Conservation (phyloP, 1,140 invertebrate genomes). For the Macrotrachela quadricornifera region DNA sequence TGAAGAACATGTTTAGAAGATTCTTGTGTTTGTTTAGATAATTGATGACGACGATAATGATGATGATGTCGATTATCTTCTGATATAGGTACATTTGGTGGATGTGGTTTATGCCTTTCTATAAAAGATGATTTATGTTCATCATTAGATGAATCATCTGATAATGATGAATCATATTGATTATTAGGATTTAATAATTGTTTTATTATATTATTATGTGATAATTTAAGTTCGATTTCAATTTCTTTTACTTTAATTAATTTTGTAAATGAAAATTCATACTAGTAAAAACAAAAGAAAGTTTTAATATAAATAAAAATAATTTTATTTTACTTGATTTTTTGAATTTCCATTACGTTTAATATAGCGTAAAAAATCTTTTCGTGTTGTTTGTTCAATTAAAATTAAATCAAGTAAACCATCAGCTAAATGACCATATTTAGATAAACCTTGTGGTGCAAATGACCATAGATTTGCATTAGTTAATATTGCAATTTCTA, state of each 20-base stretch:
- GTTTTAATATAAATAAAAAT: no score
- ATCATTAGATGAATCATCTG: constrained; percentile 11
- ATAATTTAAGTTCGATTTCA: constrained; percentile 15
- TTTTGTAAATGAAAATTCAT: constrained; percentile 23
- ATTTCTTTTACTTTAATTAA: constrained; percentile 18
- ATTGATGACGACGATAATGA: no score
- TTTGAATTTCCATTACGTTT: constrained; percentile 22
- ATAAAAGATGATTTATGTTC: no score
- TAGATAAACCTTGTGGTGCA: constrained; percentile 20
- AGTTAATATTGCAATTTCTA: neutral
- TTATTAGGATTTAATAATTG: constrained; percentile 9
- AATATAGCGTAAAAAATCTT: constrained; percentile 22
- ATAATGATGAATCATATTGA: constrained; percentile 19
- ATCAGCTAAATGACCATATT: constrained; percentile 22
- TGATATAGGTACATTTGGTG: no score
- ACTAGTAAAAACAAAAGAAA: constrained; percentile 13
- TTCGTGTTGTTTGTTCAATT: constrained; percentile 17
- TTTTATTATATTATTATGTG: neutral
- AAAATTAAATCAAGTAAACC: constrained; percentile 21
- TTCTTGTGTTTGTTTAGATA: no score
- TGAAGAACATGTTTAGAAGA: no score
- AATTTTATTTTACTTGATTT: constrained; percentile 18
- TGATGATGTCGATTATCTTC: no score
- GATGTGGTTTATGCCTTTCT: no score
- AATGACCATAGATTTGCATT: constrained; percentile 12